These are phyloP conservation scores for Kryphioiulus occultus DNA, from an alignment of 2,888 invertebrate species.

Conservation along the genomic window DNA sequence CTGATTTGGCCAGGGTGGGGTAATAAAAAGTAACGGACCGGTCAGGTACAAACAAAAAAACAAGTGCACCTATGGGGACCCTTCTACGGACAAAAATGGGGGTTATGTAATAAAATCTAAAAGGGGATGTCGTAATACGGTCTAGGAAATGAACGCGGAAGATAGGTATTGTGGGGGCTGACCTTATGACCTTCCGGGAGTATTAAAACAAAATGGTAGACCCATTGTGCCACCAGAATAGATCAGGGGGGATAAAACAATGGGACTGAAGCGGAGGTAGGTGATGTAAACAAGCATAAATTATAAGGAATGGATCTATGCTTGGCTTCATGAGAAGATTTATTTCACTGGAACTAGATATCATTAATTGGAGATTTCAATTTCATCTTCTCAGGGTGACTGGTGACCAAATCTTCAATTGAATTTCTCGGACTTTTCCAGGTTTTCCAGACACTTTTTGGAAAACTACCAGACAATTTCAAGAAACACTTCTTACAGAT, in stretches of 20 bases:
- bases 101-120: slow-evolving; percentile 20
- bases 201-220: not conserved
- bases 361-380: too few species aligned
- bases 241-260: not conserved
- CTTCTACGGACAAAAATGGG: not conserved
- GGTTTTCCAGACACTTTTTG: too few species aligned
- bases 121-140: slow-evolving; percentile 25
- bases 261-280: not conserved
- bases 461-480: too few species aligned
- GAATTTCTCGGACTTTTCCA: too few species aligned
- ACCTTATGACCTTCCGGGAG: slow-evolving; percentile 31
- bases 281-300: not conserved
- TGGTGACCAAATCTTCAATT: too few species aligned
- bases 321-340: not conserved
- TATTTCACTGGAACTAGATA: too few species aligned
- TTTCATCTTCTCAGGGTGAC: too few species aligned
- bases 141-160: slow-evolving; percentile 25
- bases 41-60: not conserved
- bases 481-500: too few species aligned
- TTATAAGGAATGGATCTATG: not conserved
- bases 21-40: slow-evolving; percentile 35
- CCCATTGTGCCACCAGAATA: slow-evolving; percentile 11
- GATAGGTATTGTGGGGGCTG: slow-evolving; percentile 7
- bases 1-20: slow-evolving; percentile 8
- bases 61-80: slow-evolving; percentile 2